phyloP scores from a whole-genome alignment of 2,888 invertebrate genomes.

The Desoria tigrina region DNA sequence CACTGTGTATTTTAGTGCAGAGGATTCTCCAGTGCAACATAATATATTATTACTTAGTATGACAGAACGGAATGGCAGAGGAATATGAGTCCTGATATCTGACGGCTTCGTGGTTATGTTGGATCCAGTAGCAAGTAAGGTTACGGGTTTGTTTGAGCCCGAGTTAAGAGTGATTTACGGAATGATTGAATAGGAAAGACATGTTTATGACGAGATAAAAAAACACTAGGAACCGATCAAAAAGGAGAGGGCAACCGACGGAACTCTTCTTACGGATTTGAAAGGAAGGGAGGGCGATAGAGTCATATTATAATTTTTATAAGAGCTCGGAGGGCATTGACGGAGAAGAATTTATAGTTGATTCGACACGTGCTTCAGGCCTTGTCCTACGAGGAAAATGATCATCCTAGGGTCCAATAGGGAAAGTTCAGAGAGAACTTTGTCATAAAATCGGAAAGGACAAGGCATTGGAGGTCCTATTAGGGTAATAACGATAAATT shows the following conservation, averaged over 20 bases:
- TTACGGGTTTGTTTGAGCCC: background rate
- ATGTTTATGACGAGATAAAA: slow-evolving; percentile 46
- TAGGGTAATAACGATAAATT: slow-evolving; percentile 52
- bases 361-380: slow-evolving; percentile 39
- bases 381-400: slow-evolving; percentile 7
- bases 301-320: slow-evolving; percentile 22
- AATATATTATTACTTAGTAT: too few relatives aligned
- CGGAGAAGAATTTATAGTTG: slow-evolving; percentile 37
- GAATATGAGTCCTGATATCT: too few relatives aligned
- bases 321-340: slow-evolving; percentile 19
- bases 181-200: slow-evolving; percentile 45
- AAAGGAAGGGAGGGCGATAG: slow-evolving; percentile 2
- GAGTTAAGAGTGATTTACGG: slow-evolving; percentile 39
- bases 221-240: slow-evolving; percentile 1
- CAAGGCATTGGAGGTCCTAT: slow-evolving; percentile 34
- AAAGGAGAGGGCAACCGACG: slow-evolving; percentile 12
- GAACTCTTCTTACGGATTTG: background rate
- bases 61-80: too few relatives aligned
- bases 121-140: background rate
- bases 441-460: slow-evolving; percentile 42
- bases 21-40: too few relatives aligned
- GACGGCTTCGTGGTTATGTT: background rate
- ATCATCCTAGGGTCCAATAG: slow-evolving; percentile 20
- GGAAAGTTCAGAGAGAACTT: slow-evolving; percentile 22
- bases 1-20: too few relatives aligned